Evolutionary conservation across 2,888 invertebrate species (phyloP), one percentile per base, ranked within the genome.

Genomic region (Diadegma fenestrale): DNA sequence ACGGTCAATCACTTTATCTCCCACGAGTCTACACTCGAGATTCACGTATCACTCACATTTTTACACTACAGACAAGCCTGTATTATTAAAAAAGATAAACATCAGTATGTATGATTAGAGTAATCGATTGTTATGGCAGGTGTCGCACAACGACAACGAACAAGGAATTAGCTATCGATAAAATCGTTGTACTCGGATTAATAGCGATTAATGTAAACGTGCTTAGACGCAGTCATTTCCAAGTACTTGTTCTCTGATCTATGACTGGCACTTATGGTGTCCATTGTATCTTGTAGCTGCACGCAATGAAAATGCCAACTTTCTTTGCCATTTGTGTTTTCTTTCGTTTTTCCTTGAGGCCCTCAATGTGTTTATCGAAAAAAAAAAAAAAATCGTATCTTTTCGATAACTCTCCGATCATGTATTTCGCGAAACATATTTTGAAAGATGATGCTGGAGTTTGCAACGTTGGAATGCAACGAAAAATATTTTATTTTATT

Each of bases 161-260:
- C 71, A 51, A 54, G 33, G 33, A 72, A 72, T 72, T 72, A 72
- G 51, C 71, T 6, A 8, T 37, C 30, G 71, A 51, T 72, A 72
- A 51, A 71, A 71, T 71, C 69, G n/a, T 51, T 19, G 19, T 48
- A 30, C 33, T 30, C 8, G 41, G 22, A 66, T 66, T 22, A 66
- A 10, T 43, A 37, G 43, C 64, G 37, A 64, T 64, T 37, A 37
- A 37, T 37, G 14, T 6, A n/a, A 14, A 58, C 58, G 26, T 22
- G 19, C 10, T 5, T 30, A 30, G 61, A 26, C 17, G 12, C 8
- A 19, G 10, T 22, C 19, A 5, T 66, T 61, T 30, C 12, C 0
- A 37, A n/a, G n/a, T 51, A 51, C n/a, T n/a, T 19, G 7, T 51
- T 51, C 7, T 7, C n/a, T 51, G n/a, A 19, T 51, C 48, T 51